Evolutionary conservation across 2,113 vertebrate species (phyloP), one percentile per base, ranked within the genome.

Genomic region (Dinomys branickii): DNA sequence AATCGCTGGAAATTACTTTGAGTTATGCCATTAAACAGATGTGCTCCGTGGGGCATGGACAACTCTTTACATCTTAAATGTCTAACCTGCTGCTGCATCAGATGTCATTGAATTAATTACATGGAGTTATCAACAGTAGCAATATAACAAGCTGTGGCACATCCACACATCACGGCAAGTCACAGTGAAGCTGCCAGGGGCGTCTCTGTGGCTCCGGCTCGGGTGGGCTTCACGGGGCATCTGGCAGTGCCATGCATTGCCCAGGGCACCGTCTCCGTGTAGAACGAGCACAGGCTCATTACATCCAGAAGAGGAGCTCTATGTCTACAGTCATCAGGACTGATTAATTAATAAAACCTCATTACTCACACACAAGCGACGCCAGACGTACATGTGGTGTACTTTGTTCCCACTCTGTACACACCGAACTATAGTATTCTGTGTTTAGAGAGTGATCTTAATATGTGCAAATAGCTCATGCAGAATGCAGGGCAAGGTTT

Each of bases 1-100:
- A 97, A 83, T 75, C 73, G 88, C 61, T 95, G 80, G 33, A 80
- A 94, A 96, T 97, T 98, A 97, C 99, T 98, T 96, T 98, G 98
- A 98, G 98, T 98, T 98, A 97, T 98, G 99, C 98, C 98, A 98
- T 93, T 38, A 93, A 98, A 2, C 98, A 99, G 98, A 99, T 98
- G 98, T 98, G 99, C 94, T 98, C 98, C 86, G 10, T 38, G 97
- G 97, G 98, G 98, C 98, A 95, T 89, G 92, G 95, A 98, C 95
- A 97, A 69, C 97, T 92, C 97, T 84, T 96, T 97, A 88, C 96
- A 80, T 85, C 96, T 75, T 91, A 52, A 52, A 63, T 59, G 92
- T 96, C 97, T 83, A 87, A 97, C 87, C 0, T 22, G 86, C 98
- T 95, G 97, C 96, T 11, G 0, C 94, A 47, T 85, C 92, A 81